A percentile compares a stretch with the other conserved stretches of the same genome.
phyloP scores from a whole-genome alignment of 1,140 invertebrate species.

The Maniola jurtina region DNA sequence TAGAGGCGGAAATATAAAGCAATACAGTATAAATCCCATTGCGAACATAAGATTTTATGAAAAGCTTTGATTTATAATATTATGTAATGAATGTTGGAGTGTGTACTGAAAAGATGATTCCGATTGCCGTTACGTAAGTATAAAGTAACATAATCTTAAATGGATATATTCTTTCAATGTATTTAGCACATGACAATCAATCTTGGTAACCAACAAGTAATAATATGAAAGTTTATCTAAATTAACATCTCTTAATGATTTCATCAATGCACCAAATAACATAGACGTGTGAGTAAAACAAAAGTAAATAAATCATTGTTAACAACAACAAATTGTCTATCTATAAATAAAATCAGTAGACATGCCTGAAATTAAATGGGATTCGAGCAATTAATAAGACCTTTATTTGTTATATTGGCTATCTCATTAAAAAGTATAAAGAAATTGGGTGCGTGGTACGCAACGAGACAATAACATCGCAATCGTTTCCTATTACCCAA shows the following conservation, averaged over 20 bases:
- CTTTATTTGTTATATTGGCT: not conserved
- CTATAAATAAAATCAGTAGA: constrained; percentile 1
- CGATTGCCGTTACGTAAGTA: not conserved
- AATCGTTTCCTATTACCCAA: constrained; percentile 1
- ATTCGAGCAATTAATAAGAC: constrained; percentile 6
- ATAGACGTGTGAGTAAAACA: constrained; percentile 6
- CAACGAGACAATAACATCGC: constrained; percentile 7
- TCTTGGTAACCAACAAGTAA: not conserved
- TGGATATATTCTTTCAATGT: not conserved
- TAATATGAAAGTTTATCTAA: constrained; percentile 1
- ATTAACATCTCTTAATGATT: constrained; percentile 1
- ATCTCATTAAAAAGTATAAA: constrained; percentile 20
- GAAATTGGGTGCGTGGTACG: constrained; percentile 5
- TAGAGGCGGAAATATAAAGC: constrained; percentile 34
- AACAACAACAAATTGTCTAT: not conserved
- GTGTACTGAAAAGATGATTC: not conserved
- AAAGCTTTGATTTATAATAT: constrained; percentile 22
- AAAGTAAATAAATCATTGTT: constrained; percentile 2
- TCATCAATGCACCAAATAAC: not conserved
- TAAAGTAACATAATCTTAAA: not conserved
- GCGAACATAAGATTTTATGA: constrained; percentile 23
- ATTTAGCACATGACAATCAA: not conserved
- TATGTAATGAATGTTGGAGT: not conserved
- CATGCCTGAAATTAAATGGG: not conserved
- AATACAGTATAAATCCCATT: constrained; percentile 29